Evolutionary conservation across 2,888 invertebrate species (phyloP).

Genomic region (Bombylius discolor): DNA sequence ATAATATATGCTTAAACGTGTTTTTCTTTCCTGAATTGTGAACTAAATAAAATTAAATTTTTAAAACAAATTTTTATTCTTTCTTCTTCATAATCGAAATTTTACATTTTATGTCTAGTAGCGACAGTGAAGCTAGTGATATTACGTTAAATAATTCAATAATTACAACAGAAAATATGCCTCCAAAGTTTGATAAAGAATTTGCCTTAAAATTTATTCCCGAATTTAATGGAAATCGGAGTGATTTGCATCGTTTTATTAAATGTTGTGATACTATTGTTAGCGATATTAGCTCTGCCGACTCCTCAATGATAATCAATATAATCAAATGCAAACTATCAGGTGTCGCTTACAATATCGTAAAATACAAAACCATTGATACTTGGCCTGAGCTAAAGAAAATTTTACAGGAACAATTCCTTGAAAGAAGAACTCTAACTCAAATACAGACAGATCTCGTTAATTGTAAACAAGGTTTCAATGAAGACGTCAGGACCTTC

Average conservation of each 20-base stretch:
- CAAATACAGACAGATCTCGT: slow-evolving; percentile 1
- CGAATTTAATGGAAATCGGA: slow-evolving; percentile 1
- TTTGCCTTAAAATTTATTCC: slow-evolving; percentile 1
- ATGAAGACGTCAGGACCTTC: background rate
- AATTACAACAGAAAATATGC: too few species aligned
- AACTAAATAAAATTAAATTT: too few species aligned
- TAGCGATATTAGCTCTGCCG: background rate
- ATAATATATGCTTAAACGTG: too few species aligned
- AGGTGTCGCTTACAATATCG: background rate
- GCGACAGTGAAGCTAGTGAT: too few species aligned
- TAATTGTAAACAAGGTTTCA: background rate
- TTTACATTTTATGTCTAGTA: too few species aligned
- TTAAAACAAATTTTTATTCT: too few species aligned
- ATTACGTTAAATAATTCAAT: too few species aligned
- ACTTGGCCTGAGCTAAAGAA: background rate
- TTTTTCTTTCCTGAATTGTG: too few species aligned
- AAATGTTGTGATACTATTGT: background rate
- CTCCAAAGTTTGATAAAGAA: background rate
- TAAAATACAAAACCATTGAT: background rate
- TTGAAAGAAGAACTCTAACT: background rate
- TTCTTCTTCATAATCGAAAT: too few species aligned
- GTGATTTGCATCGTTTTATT: background rate
- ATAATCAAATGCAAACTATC: too few species aligned
- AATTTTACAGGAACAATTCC: background rate
- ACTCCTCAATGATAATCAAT: background rate